Percentiles rank a stretch among this genome's conserved stretches.
These are phyloP conservation scores for Hypotaenidia philippensis DNA, from an alignment of 2,797 vertebrate genomes.

Conservation along the genomic window DNA sequence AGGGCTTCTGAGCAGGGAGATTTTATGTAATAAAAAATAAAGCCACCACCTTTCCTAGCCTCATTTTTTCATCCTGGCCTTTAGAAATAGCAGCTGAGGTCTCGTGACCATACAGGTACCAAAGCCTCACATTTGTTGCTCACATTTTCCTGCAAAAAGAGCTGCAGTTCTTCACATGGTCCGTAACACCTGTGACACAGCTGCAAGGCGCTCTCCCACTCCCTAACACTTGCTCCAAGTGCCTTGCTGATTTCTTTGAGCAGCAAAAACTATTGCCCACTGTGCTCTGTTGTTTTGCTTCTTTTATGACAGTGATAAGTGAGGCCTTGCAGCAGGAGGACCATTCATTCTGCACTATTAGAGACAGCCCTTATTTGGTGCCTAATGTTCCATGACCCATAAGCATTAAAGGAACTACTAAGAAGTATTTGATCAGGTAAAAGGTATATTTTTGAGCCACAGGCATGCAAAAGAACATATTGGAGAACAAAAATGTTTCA, in stretches of 20 bases:
- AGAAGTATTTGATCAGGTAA: slow-evolving; percentile 44
- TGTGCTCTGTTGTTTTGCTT: background rate
- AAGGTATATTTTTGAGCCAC: slow-evolving; percentile 37
- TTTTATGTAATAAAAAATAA: background rate
- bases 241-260: background rate
- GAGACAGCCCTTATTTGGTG: slow-evolving; percentile 46
- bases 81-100: background rate
- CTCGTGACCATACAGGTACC: background rate
- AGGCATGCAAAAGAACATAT: background rate
- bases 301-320: slow-evolving; percentile 61
- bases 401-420: slow-evolving; percentile 55
- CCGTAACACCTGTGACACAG: background rate
- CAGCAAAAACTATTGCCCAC: background rate
- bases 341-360: slow-evolving; percentile 51
- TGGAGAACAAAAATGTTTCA: slow-evolving; percentile 1
- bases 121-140: background rate
- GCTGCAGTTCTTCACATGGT: background rate
- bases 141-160: background rate
- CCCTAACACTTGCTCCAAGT: background rate
- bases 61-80: background rate
- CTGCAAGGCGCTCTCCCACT: background rate
- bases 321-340: slow-evolving; percentile 36
- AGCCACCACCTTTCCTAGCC: background rate
- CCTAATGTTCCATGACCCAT: slow-evolving; percentile 63
- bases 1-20: background rate